Percentiles rank a stretch among this genome's conserved stretches.
Conservation (phyloP, 2,888 invertebrate genomes). For the Agonopterix arenella region DNA sequence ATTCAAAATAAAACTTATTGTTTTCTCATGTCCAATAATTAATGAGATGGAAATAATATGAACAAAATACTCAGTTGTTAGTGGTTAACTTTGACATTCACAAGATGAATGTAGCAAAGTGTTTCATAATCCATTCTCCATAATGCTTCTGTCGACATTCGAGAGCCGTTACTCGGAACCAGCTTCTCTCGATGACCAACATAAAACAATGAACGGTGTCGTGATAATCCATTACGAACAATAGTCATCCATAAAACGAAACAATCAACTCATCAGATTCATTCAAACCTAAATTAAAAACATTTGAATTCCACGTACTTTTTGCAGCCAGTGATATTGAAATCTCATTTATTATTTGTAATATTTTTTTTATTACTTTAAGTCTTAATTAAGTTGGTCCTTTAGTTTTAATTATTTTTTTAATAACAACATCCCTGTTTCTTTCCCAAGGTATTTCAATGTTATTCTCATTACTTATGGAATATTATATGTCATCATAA, state of each 20-base stretch:
- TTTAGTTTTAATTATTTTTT: too few relatives aligned
- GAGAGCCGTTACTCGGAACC: not conserved
- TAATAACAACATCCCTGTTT: too few relatives aligned
- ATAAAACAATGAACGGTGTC: conserved; percentile 2
- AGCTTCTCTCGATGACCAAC: not conserved
- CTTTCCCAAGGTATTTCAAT: too few relatives aligned
- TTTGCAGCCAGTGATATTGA: not conserved
- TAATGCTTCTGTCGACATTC: conserved; percentile 20
- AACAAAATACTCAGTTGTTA: too few relatives aligned
- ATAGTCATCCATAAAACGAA: not conserved
- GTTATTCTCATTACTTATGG: too few relatives aligned
- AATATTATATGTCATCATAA: too few relatives aligned
- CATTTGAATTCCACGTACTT: not conserved
- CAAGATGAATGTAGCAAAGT: conserved; percentile 10
- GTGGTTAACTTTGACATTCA: conserved; percentile 13
- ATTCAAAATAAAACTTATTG: too few relatives aligned
- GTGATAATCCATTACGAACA: conserved; percentile 4
- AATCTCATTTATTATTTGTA: too few relatives aligned
- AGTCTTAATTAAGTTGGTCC: too few relatives aligned
- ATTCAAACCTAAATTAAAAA: not conserved
- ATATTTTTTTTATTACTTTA: too few relatives aligned
- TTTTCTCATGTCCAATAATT: too few relatives aligned
- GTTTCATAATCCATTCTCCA: conserved; percentile 37
- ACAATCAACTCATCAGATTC: not conserved
- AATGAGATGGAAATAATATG: too few relatives aligned